Conservation (phyloP, 2,113 vertebrate species). For the Engystomops pustulosus region DNA sequence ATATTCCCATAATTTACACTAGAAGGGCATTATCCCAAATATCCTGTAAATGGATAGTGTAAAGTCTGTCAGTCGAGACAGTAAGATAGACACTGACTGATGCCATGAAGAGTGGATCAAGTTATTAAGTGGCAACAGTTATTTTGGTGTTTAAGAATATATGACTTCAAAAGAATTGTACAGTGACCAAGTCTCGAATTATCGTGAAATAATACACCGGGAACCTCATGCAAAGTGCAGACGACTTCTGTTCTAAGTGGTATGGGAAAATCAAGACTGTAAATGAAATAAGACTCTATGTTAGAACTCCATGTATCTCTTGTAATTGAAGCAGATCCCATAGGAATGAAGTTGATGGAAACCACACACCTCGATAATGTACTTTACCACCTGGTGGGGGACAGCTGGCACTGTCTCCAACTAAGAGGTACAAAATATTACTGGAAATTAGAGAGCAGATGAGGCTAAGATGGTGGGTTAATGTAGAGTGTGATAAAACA, state of each 20-base stretch:
- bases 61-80: not conserved
- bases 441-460: constrained; percentile 23
- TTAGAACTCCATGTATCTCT: constrained; percentile 17
- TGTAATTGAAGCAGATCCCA: constrained; percentile 32
- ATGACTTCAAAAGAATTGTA: not conserved
- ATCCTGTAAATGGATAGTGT: not conserved
- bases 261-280: constrained; percentile 32
- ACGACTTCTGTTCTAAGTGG: constrained; percentile 4
- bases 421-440: constrained; percentile 15
- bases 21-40: not conserved
- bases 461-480: not conserved
- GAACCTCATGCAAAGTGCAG: not conserved
- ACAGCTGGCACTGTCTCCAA: constrained; percentile 32
- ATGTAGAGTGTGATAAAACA: not conserved
- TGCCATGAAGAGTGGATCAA: not conserved
- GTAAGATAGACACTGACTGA: not conserved
- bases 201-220: not conserved
- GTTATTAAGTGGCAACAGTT: not conserved
- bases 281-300: constrained; percentile 20
- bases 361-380: constrained; percentile 48
- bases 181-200: not conserved
- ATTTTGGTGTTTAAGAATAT: not conserved
- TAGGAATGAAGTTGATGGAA: constrained; percentile 26
- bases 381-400: constrained; percentile 27
- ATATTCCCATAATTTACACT: not conserved